Conservation (phyloP, 2,797 vertebrate species). For the Carduelis carduelis region DNA sequence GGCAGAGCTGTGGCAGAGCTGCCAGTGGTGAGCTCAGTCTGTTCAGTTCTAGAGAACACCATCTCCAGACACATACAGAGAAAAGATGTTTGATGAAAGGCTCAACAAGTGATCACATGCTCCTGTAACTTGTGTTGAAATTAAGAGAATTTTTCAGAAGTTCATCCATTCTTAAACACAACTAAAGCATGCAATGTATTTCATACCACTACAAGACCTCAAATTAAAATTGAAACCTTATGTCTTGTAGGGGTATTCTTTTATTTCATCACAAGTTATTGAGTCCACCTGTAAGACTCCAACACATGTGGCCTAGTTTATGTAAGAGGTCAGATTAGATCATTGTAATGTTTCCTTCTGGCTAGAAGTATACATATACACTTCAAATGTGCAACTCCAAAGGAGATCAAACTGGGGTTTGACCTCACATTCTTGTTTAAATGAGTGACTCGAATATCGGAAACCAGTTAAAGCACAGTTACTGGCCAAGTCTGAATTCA, state of each 20-base stretch:
- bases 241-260: background rate
- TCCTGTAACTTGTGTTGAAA: background rate
- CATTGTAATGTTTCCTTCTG: background rate
- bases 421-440: conserved; percentile 4
- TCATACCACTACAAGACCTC: background rate
- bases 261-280: conserved; percentile 21
- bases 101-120: background rate
- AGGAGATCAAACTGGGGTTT: background rate
- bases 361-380: background rate
- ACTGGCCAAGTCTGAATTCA: background rate
- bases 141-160: background rate
- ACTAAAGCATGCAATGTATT: background rate
- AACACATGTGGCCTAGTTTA: background rate
- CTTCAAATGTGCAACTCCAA: background rate
- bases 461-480: background rate
- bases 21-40: background rate
- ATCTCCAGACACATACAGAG: background rate
- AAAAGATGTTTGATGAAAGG: background rate
- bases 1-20: background rate
- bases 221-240: conserved; percentile 8
- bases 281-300: conserved; percentile 1
- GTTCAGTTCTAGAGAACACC: background rate
- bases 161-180: background rate
- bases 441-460: background rate
- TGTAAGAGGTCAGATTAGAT: background rate